phyloP scores from a whole-genome alignment of 1,140 invertebrate genomes.

The Calosoma granatense region DNA sequence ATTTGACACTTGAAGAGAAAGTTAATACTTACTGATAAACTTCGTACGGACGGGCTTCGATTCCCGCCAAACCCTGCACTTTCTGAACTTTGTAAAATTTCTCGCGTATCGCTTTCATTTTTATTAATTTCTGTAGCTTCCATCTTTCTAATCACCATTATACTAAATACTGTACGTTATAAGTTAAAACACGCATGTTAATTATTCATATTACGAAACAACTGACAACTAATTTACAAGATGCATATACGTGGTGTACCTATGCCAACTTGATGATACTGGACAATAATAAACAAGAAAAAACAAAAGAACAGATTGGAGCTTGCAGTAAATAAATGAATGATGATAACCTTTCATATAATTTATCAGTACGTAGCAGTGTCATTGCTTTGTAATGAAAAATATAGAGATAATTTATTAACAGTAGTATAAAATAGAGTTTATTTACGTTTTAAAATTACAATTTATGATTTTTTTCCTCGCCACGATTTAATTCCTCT shows the following conservation, averaged over 20 bases:
- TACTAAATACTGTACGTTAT: background rate
- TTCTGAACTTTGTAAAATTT: background rate
- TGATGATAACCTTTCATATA: background rate
- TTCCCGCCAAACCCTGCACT: background rate
- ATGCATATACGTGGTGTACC: background rate
- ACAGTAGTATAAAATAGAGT: background rate
- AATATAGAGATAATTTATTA: background rate
- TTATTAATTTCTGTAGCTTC: background rate
- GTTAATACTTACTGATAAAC: slow-evolving; percentile 12
- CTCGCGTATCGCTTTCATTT: background rate
- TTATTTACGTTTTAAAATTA: background rate
- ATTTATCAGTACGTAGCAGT: background rate
- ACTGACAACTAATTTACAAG: background rate
- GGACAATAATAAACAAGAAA: background rate
- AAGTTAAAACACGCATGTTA: background rate
- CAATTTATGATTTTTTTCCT: background rate
- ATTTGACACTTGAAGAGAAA: too few species aligned
- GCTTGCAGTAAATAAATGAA: too few species aligned
- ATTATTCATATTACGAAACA: background rate
- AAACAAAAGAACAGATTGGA: background rate
- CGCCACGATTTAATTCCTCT: background rate
- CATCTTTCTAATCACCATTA: background rate
- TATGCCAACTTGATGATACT: background rate
- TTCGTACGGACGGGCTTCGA: background rate
- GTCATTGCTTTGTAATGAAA: background rate